Evolutionary conservation across 2,113 vertebrate genomes (phyloP).

Genomic region (Trochalopteron elliotii): DNA sequence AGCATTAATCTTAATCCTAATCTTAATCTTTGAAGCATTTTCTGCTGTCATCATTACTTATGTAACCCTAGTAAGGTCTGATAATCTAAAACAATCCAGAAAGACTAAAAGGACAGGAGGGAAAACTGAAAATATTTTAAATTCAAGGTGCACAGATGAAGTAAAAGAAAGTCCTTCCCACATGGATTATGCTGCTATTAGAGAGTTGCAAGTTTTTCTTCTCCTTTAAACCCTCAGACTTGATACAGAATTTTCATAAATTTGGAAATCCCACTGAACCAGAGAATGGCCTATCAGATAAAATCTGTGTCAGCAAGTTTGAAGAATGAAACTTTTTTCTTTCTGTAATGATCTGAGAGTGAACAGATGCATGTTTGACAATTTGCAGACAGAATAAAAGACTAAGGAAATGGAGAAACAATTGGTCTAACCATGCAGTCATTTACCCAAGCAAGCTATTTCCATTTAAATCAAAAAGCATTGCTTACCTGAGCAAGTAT

Average conservation of each 20-base stretch:
- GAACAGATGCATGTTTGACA: neutral
- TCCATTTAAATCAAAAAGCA: conserved; percentile 41
- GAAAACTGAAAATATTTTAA: neutral
- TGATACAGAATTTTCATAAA: neutral
- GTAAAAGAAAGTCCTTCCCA: neutral
- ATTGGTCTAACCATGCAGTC: conserved; percentile 4
- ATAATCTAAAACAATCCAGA: neutral
- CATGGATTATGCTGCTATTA: neutral
- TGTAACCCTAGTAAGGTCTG: neutral
- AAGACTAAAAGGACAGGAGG: neutral
- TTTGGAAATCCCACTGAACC: neutral
- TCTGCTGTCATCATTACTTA: neutral
- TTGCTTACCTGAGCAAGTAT: conserved; percentile 27
- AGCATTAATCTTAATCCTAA: neutral
- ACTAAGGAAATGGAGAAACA: conserved; percentile 14
- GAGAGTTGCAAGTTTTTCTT: neutral
- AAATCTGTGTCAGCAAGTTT: neutral
- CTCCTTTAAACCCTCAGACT: neutral
- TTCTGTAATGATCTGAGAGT: neutral
- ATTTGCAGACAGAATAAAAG: conserved; percentile 9
- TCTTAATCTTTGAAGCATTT: neutral
- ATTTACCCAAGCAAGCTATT: conserved; percentile 28
- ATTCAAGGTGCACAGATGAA: neutral
- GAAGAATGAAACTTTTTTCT: neutral
- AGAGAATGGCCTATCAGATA: neutral